Evolutionary conservation across 1,140 invertebrate genomes (phyloP).

Genomic region (Leptopilina boulardi): DNA sequence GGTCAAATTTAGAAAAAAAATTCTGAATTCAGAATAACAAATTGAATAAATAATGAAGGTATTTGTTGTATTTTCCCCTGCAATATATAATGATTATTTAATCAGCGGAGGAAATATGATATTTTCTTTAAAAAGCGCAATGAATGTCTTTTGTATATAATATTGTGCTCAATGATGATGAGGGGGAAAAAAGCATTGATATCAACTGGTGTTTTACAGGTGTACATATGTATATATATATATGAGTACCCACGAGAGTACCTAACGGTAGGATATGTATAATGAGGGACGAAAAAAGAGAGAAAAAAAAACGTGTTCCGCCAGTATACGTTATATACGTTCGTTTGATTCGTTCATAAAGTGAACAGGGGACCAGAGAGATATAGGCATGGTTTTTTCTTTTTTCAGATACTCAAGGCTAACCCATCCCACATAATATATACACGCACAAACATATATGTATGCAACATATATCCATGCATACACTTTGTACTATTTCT

Average conservation of each 20-base stretch:
- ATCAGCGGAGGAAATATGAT: background rate
- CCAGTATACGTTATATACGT: constrained; percentile 20
- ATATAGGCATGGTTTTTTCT: constrained; percentile 57
- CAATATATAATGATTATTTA: background rate
- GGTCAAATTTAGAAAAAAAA: too few relatives aligned
- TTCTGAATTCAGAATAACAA: too few relatives aligned
- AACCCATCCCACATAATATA: constrained; percentile 60
- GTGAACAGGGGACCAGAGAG: constrained; percentile 53
- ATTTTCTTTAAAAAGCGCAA: background rate
- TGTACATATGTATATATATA: too few relatives aligned
- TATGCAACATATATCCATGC: constrained; percentile 32
- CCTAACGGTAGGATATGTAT: constrained; percentile 32
- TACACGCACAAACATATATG: background rate
- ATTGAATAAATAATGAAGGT: too few relatives aligned
- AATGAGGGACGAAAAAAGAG: constrained; percentile 21
- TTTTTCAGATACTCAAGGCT: constrained; percentile 62
- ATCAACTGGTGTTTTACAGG: constrained; percentile 21
- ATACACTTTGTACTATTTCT: constrained; percentile 54
- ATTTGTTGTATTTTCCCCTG: background rate
- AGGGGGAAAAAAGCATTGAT: constrained; percentile 26
- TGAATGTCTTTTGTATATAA: background rate
- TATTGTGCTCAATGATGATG: too few relatives aligned
- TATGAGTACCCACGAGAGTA: constrained; percentile 33
- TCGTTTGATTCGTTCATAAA: constrained; percentile 48
- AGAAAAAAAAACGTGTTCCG: constrained; percentile 19